Conservation (phyloP, 2,113 vertebrate genomes). For the Periophthalmodon schlosseri region DNA sequence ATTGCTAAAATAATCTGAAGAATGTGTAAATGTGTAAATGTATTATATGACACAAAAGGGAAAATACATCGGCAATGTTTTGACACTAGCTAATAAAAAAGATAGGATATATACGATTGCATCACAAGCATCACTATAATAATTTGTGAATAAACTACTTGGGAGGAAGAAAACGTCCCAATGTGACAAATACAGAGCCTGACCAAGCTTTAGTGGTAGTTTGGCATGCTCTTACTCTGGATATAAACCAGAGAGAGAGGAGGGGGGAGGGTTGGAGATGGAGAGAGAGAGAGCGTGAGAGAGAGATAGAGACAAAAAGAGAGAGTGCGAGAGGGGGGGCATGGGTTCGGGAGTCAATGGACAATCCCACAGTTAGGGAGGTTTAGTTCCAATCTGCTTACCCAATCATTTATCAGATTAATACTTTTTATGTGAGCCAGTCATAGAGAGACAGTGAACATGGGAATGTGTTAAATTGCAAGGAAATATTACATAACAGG, state of each 20-base stretch:
- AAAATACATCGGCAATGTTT: no score
- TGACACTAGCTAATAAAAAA: no score
- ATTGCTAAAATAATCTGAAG: no score
- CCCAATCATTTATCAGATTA: constrained; percentile 76
- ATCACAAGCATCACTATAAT: no score
- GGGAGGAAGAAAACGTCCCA: constrained; percentile 36
- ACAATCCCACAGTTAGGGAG: constrained; percentile 65
- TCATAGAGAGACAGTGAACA: constrained; percentile 63
- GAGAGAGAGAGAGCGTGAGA: background rate
- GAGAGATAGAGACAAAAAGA: background rate
- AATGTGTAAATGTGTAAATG: no score
- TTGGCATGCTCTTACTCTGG: constrained; percentile 63
- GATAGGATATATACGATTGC: no score
- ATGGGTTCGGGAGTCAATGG: constrained; percentile 65
- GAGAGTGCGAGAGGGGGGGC: constrained; percentile 40
- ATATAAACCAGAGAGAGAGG: constrained; percentile 43
- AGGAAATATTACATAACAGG: constrained; percentile 63
- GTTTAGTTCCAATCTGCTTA: constrained; percentile 72
- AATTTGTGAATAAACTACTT: background rate
- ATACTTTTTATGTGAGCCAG: constrained; percentile 69
- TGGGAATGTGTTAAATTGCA: constrained; percentile 64
- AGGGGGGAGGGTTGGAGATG: background rate
- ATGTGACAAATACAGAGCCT: constrained; percentile 36
- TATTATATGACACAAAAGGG: no score
- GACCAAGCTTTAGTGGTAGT: constrained; percentile 58